Percentiles rank a stretch among this genome's conserved stretches.
These are phyloP conservation scores for Nymphalis urticae DNA, from an alignment of 2,888 invertebrate genomes.

Conservation along the genomic window DNA sequence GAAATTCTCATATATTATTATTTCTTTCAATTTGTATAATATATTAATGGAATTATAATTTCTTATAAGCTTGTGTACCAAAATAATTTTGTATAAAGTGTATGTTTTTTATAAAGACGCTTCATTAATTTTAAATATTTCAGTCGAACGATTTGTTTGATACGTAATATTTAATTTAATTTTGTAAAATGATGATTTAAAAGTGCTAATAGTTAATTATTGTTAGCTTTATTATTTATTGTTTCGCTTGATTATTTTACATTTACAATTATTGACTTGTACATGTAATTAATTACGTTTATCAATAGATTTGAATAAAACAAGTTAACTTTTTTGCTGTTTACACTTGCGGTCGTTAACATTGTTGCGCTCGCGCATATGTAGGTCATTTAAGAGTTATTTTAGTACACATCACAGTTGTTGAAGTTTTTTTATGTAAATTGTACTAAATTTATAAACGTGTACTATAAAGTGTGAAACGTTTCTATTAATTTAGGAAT, in stretches of 20 bases:
- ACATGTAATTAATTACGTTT: background rate
- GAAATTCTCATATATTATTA: background rate
- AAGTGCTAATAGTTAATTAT: too few relatives aligned
- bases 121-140: too few relatives aligned
- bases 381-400: constrained; percentile 40
- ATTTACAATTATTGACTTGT: background rate
- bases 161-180: background rate
- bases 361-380: constrained; percentile 45
- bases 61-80: too few relatives aligned
- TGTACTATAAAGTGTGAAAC: background rate
- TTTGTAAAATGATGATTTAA: background rate
- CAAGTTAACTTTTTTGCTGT: constrained; percentile 42
- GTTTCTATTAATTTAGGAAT: too few relatives aligned
- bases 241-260: too few relatives aligned
- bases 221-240: too few relatives aligned
- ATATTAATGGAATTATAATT: too few relatives aligned
- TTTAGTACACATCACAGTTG: constrained; percentile 22
- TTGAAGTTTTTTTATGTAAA: background rate
- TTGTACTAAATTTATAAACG: background rate
- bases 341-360: constrained; percentile 58
- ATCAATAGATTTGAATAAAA: background rate
- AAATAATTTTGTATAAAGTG: too few relatives aligned
- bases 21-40: background rate
- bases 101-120: too few relatives aligned
- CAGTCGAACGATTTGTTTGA: background rate